Percentiles rank a stretch among this genome's conserved stretches.
These are phyloP conservation scores for Nipponacmea schrenckii DNA, from an alignment of 2,888 invertebrate genomes.

Conservation along the genomic window DNA sequence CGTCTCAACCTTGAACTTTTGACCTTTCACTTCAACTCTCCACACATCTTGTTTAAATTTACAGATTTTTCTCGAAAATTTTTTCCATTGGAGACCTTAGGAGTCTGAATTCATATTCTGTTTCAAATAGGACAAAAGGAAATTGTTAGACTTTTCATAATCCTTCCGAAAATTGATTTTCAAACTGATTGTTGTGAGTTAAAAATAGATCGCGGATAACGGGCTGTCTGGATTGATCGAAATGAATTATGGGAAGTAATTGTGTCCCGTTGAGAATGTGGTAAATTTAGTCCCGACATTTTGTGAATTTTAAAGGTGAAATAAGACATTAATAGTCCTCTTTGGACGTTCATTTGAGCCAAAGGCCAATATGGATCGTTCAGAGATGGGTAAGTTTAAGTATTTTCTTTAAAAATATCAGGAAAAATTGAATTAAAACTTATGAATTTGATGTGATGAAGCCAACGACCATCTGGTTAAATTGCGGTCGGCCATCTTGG, in stretches of 20 bases:
- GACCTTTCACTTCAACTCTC: conserved; percentile 22
- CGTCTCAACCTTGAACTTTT: conserved; percentile 21
- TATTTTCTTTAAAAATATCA: background rate
- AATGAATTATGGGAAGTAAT: conserved; percentile 14
- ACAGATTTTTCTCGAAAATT: no score
- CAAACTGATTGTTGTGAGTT: no score
- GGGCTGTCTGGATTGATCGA: background rate
- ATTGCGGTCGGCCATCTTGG: conserved; percentile 24
- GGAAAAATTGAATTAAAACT: background rate
- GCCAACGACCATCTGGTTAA: background rate
- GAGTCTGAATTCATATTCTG: no score
- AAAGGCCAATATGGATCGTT: conserved; percentile 33
- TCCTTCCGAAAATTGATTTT: no score
- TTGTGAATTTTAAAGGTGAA: conserved; percentile 5
- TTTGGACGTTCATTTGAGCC: conserved; percentile 17
- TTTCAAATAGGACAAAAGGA: no score
- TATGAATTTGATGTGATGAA: background rate
- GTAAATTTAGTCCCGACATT: conserved; percentile 9
- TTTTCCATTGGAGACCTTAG: no score
- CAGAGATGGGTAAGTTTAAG: conserved; percentile 39
- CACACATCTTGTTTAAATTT: background rate
- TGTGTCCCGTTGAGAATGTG: conserved; percentile 14
- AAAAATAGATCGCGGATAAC: no score
- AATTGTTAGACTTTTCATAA: no score
- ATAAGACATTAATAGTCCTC: conserved; percentile 17